Base-by-base conservation (phyloP, 2,113 vertebrate species). In the Megaceryle torquata region DNA sequence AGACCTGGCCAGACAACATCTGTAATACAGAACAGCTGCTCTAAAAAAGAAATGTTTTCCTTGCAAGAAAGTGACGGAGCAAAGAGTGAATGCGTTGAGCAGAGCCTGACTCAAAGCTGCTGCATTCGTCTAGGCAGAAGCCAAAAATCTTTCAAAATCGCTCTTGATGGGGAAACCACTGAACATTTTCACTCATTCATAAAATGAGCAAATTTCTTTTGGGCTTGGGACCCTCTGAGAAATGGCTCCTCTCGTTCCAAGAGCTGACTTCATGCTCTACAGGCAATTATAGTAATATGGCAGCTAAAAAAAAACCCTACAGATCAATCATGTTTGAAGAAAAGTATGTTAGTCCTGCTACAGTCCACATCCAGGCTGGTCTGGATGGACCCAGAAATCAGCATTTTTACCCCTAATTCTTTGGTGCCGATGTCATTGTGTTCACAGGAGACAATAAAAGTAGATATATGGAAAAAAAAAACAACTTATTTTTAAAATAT, bases 181-280 rank as follows among this genome's bases (percentile, higher is more conserved):
- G 70, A 91, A 72, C 60, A 33, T 82, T 78, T 74, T 48, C 60
- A 82, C 70, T 88, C 91, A 88, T 77, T 95, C 91, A 88, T 82
- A 84, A 88, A 72, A 41, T 2, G 46, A 90, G 65, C 68, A 75
- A 31, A 81, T 91, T 84, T 67, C 70, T 72, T 82, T n/a, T 7
- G 76, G 64, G 44, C 35, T 78, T 48, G 22, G 13, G 84, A 88
- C 70, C 43, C 54, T 74, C 37, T 63, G 76, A 72, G n/a, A 57
- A 82, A 57, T 17, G 15, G 18, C 22, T 74, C 57, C 22, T 77
- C 33, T 37, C 1, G 0, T 88, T 91, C 75, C 80, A 91, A 91
- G 53, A 10, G 17, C 75, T 85, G 64, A 81, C 53, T 71, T 84
- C 69, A 68, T 57, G 57, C 80, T 85, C 46, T 41, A 76, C 31